Conservation (phyloP, 92 coral and sea anemone species). For the Epizoanthus illoricatus region DNA sequence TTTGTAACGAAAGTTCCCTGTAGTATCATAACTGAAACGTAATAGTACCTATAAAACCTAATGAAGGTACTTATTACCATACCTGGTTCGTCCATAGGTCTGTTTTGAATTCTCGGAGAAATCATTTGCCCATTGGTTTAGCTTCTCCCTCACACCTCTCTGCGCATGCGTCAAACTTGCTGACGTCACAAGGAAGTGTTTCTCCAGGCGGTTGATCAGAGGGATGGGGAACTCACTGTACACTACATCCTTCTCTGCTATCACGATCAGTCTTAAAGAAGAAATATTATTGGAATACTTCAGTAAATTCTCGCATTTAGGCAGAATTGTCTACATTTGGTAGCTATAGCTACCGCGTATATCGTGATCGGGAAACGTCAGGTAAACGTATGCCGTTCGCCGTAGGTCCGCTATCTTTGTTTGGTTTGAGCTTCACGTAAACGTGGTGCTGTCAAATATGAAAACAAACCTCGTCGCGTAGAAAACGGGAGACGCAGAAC, state of each 20-base stretch:
- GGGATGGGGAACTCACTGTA: conserved; percentile 79
- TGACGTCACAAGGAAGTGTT: conserved; percentile 74
- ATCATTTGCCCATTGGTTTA: conserved; percentile 60
- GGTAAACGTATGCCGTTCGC: no score
- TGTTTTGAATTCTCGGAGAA: conserved; percentile 39
- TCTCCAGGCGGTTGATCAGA: conserved; percentile 81
- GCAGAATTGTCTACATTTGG: not conserved
- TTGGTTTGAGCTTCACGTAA: no score
- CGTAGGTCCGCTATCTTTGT: no score
- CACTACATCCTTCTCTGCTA: conserved; percentile 84
- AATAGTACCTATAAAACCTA: no score
- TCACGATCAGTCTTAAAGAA: conserved; percentile 66
- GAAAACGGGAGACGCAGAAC: no score
- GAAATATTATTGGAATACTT: not conserved
- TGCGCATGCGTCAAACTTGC: conserved; percentile 66
- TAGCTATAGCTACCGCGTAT: not conserved
- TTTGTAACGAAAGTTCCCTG: no score
- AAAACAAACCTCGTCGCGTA: no score
- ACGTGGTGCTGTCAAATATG: no score
- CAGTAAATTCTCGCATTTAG: not conserved
- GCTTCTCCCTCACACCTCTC: conserved; percentile 39
- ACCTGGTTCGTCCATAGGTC: not conserved
- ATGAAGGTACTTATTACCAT: not conserved
- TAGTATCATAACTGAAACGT: no score
- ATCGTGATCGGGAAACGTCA: no score